phyloP scores from a whole-genome alignment of 2,888 invertebrate genomes.

The Xylota sylvarum region DNA sequence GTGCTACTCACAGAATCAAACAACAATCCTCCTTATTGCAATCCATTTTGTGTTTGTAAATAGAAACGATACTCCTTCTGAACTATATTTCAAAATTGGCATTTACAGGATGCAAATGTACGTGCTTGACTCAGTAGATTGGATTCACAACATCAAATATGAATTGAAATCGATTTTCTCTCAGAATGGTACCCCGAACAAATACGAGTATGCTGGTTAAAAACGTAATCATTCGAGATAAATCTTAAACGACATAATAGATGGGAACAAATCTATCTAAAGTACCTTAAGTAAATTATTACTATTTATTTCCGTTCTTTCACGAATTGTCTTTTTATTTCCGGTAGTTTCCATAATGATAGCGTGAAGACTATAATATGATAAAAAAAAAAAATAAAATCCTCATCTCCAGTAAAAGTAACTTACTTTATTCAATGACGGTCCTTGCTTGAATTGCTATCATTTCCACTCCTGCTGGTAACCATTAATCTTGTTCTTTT shows the following conservation, averaged over 20 bases:
- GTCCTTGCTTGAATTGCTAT: background rate
- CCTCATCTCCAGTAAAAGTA: background rate
- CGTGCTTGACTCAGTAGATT: constrained; percentile 2
- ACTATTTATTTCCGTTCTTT: background rate
- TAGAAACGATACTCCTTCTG: background rate
- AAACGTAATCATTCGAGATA: background rate
- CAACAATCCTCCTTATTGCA: too few relatives aligned
- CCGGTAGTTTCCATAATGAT: constrained; percentile 12
- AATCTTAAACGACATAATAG: background rate
- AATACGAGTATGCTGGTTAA: background rate
- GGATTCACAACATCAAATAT: constrained; percentile 10
- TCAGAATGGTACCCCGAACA: background rate
- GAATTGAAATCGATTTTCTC: constrained; percentile 22
- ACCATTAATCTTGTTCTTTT: constrained; percentile 2
- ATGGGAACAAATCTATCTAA: background rate
- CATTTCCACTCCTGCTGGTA: background rate
- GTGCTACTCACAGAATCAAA: background rate
- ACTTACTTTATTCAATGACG: constrained; percentile 1
- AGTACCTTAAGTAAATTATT: constrained; percentile 2
- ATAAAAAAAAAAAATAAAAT: constrained; percentile 6
- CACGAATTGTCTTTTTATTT: constrained; percentile 5
- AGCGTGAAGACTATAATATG: background rate
- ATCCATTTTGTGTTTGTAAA: background rate
- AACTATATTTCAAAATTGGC: background rate
- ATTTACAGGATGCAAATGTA: background rate